Percentiles rank a stretch among this genome's conserved stretches.
Conservation (phyloP, 2,797 vertebrate genomes). For the Rhynchonycteris naso region DNA sequence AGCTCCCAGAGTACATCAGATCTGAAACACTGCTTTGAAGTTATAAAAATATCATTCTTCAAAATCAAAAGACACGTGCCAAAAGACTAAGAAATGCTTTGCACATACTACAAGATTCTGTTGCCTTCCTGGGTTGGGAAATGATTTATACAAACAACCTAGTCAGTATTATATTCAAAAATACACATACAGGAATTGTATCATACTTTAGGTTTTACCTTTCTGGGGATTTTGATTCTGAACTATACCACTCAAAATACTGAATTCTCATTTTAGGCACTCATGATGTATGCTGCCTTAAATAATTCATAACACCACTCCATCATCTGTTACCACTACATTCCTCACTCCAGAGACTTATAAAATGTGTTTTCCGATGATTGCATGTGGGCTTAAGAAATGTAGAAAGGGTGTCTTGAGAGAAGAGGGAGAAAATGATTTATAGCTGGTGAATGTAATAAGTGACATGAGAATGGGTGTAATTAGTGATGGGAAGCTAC, state of each 20-base stretch:
- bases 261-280: constrained; percentile 16
- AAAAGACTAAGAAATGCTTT: background rate
- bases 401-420: background rate
- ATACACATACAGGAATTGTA: background rate
- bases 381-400: constrained; percentile 43
- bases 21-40: background rate
- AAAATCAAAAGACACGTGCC: background rate
- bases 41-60: background rate
- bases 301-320: constrained; percentile 40
- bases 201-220: background rate
- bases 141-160: background rate
- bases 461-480: background rate
- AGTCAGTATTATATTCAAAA: background rate
- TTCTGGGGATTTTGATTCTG: constrained; percentile 40
- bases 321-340: background rate
- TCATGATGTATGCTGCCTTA: background rate
- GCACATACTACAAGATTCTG: background rate
- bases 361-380: constrained; percentile 52
- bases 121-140: background rate
- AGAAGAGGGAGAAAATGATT: constrained; percentile 24
- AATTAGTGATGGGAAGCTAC: background rate
- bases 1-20: background rate
- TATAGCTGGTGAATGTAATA: background rate
- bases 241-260: background rate
- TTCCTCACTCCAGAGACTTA: constrained; percentile 13